These are phyloP conservation scores for Callinectes sapidus DNA, from an alignment of 2,888 invertebrate species.

Conservation along the genomic window DNA sequence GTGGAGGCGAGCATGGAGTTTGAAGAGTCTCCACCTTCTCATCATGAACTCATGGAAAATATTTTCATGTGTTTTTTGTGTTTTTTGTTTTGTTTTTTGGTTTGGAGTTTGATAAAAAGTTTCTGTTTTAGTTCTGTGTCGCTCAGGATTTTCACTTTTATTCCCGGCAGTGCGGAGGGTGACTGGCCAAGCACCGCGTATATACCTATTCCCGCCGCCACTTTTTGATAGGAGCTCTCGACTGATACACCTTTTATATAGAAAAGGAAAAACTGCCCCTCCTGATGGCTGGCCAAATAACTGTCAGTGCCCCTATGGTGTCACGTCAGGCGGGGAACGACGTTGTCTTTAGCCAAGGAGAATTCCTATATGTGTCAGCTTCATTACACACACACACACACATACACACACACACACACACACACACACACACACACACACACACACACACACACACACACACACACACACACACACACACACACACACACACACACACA, in stretches of 20 bases:
- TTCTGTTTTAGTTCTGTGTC: not conserved
- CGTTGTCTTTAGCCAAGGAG: not conserved
- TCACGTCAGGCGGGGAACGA: not conserved
- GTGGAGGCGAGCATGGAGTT: not conserved
- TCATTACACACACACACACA: slow-evolving; percentile 12
- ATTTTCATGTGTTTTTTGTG: not conserved
- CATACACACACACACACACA: slow-evolving; percentile 4
- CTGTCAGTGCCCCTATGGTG: not conserved
- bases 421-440: too few relatives aligned
- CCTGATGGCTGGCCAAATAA: slow-evolving; percentile 21
- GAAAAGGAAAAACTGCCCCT: not conserved
- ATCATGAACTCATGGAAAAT: not conserved
- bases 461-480: too few relatives aligned
- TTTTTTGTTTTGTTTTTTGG: not conserved
- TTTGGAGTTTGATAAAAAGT: not conserved
- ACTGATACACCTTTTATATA: slow-evolving; percentile 7
- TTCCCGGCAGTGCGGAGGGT: not conserved
- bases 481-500: too few relatives aligned
- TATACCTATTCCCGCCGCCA: not conserved
- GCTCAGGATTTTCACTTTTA: not conserved
- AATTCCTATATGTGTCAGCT: not conserved
- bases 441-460: too few relatives aligned
- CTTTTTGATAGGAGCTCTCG: not conserved
- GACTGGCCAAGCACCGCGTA: not conserved
- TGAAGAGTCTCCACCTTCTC: not conserved